A percentile compares a stretch with the other conserved stretches of the same genome.
phyloP scores from a whole-genome alignment of 2,113 vertebrate genomes.

The Crotalus tigris region DNA sequence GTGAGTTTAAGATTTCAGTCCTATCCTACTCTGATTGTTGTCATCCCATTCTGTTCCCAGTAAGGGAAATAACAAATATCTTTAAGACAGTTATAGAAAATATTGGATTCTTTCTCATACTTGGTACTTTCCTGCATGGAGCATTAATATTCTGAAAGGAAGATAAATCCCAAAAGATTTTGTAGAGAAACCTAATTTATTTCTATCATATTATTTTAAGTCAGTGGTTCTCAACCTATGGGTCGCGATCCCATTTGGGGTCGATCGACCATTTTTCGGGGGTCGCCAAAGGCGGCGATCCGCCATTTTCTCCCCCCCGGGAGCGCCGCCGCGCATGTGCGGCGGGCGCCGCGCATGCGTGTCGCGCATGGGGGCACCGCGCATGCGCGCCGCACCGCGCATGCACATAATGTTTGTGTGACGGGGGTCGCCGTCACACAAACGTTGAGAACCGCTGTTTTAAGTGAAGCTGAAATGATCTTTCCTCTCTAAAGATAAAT shows the following conservation, averaged over 20 bases:
- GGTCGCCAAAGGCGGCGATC: too few species aligned
- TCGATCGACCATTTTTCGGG: too few species aligned
- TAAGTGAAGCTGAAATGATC: background rate
- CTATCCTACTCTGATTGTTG: background rate
- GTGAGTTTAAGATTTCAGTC: background rate
- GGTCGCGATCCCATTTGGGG: too few species aligned
- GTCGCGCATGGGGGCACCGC: too few species aligned
- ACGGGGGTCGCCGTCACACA: too few species aligned
- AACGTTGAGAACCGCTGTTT: background rate
- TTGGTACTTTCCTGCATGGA: background rate
- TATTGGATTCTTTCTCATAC: background rate
- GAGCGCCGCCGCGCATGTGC: too few species aligned
- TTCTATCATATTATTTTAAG: background rate
- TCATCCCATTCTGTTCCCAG: background rate
- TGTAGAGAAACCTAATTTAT: background rate
- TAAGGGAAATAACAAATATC: background rate
- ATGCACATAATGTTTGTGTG: too few species aligned
- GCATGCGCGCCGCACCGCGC: too few species aligned
- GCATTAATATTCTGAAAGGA: background rate
- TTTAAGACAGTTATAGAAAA: background rate
- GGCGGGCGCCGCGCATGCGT: too few species aligned
- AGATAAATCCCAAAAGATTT: background rate
- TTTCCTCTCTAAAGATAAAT: background rate
- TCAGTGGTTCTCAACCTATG: too few species aligned
- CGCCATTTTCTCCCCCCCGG: too few species aligned